phyloP scores from a whole-genome alignment of 2,888 invertebrate species.

The Sialis fuliginosa region DNA sequence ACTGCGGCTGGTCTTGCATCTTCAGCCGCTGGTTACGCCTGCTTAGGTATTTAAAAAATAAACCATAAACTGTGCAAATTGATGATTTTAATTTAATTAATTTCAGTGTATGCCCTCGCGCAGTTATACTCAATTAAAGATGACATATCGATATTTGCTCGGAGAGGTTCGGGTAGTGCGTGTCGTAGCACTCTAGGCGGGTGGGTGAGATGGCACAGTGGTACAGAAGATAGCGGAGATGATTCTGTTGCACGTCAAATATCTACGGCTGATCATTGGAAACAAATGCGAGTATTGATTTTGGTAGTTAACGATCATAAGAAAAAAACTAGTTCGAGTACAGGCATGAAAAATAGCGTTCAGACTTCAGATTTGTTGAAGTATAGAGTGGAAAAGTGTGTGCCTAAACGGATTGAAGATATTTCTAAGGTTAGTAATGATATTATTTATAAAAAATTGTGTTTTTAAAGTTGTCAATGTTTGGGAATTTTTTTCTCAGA shows the following conservation, averaged over 20 bases:
- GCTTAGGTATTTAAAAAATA: slow-evolving; percentile 36
- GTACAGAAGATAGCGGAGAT: slow-evolving; percentile 38
- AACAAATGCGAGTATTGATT: slow-evolving; percentile 74
- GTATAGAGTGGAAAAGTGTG: slow-evolving; percentile 50
- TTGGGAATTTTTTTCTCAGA: too few relatives aligned
- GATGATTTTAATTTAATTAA: neutral
- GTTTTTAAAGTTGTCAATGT: too few relatives aligned
- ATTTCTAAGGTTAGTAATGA: slow-evolving; percentile 33
- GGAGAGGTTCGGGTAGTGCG: slow-evolving; percentile 88
- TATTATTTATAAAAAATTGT: too few relatives aligned
- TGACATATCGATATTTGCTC: slow-evolving; percentile 59
- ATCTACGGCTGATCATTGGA: slow-evolving; percentile 64
- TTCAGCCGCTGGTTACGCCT: slow-evolving; percentile 96
- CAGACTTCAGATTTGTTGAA: slow-evolving; percentile 69
- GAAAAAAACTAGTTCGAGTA: slow-evolving; percentile 74
- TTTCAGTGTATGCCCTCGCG: slow-evolving; percentile 53
- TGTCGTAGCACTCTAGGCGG: slow-evolving; percentile 90
- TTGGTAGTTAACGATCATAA: slow-evolving; percentile 69
- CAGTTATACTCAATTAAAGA: slow-evolving; percentile 54
- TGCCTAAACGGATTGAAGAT: slow-evolving; percentile 48
- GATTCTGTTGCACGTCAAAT: slow-evolving; percentile 68
- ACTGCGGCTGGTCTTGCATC: slow-evolving; percentile 97
- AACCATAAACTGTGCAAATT: neutral
- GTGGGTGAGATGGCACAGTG: slow-evolving; percentile 68
- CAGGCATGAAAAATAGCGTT: slow-evolving; percentile 70